Evolutionary conservation across 2,797 vertebrate species (phyloP).

Genomic region (Enteromius treurensis): DNA sequence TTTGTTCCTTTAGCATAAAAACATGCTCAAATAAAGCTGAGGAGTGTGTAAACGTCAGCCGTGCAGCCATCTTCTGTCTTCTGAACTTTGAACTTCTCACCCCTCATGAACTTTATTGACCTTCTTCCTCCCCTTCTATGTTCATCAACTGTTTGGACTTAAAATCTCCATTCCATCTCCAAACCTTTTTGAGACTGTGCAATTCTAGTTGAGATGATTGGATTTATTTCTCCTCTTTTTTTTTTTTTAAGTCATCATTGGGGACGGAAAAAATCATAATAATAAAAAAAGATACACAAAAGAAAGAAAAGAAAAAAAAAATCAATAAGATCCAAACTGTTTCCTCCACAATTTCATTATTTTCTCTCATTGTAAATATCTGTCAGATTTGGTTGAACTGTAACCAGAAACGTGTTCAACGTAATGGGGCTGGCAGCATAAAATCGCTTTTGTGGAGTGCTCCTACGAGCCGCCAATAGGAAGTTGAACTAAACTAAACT

Average conservation of each 20-base stretch:
- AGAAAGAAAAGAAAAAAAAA: constrained; percentile 49
- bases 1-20: constrained; percentile 79
- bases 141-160: constrained; percentile 87
- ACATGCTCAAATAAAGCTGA: constrained; percentile 75
- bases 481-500: constrained; percentile 25
- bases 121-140: constrained; percentile 84
- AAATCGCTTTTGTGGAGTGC: constrained; percentile 75
- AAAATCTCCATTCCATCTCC: constrained; percentile 86
- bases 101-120: constrained; percentile 87
- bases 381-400: constrained; percentile 82
- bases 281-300: constrained; percentile 63
- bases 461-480: constrained; percentile 18
- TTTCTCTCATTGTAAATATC: constrained; percentile 88
- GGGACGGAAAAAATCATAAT: constrained; percentile 69
- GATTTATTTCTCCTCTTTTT: constrained; percentile 72
- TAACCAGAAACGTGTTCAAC: constrained; percentile 81
- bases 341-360: constrained; percentile 82
- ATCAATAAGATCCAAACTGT: constrained; percentile 75
- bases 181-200: constrained; percentile 86
- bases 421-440: constrained; percentile 82
- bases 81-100: constrained; percentile 85
- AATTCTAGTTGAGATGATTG: constrained; percentile 86
- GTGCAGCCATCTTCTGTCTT: constrained; percentile 84
- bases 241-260: constrained; percentile 79
- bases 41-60: constrained; percentile 79